Conservation (phyloP, 2,797 vertebrate genomes). For the Ibycter americanus region DNA sequence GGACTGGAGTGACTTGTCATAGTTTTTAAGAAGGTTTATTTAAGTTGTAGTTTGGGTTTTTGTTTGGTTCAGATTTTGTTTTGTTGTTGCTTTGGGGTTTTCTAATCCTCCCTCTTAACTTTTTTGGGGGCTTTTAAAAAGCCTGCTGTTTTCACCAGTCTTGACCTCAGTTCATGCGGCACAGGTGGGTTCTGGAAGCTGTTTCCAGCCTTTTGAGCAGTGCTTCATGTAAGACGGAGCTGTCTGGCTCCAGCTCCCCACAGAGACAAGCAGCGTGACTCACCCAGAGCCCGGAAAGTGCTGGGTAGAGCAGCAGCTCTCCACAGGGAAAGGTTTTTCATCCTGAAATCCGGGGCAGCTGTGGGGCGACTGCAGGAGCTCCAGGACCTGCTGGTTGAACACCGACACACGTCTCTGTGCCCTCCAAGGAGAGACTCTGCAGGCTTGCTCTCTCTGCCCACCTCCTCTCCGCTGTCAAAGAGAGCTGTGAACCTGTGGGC, state of each 20-base stretch:
- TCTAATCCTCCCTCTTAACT: background rate
- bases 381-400: background rate
- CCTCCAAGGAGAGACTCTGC: background rate
- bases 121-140: background rate
- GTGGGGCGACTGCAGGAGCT: background rate
- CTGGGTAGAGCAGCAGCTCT: background rate
- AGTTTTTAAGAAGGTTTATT: background rate
- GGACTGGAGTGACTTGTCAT: background rate
- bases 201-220: background rate
- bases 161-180: background rate
- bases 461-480: background rate
- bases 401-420: fast-evolving
- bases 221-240: fast-evolving
- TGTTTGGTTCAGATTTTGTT: background rate
- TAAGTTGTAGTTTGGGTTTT: background rate
- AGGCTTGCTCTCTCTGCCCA: background rate
- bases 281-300: background rate
- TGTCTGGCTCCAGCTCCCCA: background rate
- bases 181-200: background rate
- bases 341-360: background rate
- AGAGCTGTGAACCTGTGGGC: background rate
- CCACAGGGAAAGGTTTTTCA: background rate
- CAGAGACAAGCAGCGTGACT: background rate
- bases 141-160: background rate
- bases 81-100: background rate